These are phyloP conservation scores for Lepilemur septentrionalis DNA, from an alignment of 2,797 vertebrate species.

Conservation along the genomic window DNA sequence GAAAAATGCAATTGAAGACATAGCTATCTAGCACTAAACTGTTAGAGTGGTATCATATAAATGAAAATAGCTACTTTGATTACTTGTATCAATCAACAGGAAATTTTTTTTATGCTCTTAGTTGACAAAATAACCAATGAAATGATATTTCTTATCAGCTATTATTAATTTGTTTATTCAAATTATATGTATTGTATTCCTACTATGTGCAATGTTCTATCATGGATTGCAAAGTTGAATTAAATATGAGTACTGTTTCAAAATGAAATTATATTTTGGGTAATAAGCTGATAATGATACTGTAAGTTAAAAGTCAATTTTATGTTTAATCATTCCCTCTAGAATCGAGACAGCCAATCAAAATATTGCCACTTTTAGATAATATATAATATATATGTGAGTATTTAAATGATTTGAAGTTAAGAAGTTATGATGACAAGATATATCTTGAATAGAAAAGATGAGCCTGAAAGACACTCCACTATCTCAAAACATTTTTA, in stretches of 20 bases:
- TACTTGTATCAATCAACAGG: not conserved
- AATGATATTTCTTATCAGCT: not conserved
- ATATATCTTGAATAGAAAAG: not conserved
- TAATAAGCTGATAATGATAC: not conserved
- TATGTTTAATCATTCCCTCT: not conserved
- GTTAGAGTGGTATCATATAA: not conserved
- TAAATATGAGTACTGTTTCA: not conserved
- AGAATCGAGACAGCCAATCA: not conserved
- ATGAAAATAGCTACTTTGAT: not conserved
- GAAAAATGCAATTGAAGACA: not conserved
- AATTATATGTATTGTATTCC: not conserved
- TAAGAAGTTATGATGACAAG: not conserved
- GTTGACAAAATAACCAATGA: not conserved
- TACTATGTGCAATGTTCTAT: not conserved
- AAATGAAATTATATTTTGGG: not conserved
- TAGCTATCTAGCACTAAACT: not conserved
- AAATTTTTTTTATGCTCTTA: not conserved
- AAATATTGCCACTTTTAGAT: not conserved
- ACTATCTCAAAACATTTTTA: not conserved
- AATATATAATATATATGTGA: not conserved
- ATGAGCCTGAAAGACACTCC: not conserved
- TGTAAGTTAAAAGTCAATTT: not conserved
- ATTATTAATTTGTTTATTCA: not conserved
- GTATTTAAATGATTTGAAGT: not conserved
- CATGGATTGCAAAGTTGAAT: not conserved